Conservation (phyloP, 2,113 vertebrate genomes). For the Dipodomys spectabilis region DNA sequence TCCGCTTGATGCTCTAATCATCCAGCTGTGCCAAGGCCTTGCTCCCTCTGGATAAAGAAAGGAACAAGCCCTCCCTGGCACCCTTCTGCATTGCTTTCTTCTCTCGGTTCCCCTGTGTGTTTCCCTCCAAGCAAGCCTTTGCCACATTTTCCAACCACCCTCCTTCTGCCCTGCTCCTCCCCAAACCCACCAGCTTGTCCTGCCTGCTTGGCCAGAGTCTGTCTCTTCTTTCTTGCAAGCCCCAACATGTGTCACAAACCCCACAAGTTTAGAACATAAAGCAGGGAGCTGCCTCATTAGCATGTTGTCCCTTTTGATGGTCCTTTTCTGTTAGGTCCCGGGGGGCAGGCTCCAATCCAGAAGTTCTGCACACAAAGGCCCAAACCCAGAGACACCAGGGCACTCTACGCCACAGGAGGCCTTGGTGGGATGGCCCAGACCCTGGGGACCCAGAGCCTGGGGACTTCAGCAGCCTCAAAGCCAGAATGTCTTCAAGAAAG, state of each 20-base stretch:
- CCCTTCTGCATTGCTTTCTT: background rate
- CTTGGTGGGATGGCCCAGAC: background rate
- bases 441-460: background rate
- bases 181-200: background rate
- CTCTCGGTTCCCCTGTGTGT: background rate
- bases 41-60: background rate
- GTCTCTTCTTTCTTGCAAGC: background rate
- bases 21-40: background rate
- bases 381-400: background rate
- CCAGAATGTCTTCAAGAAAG: background rate
- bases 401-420: background rate
- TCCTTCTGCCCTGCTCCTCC: background rate
- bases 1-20: background rate
- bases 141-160: slow-evolving; percentile 39
- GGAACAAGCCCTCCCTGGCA: background rate
- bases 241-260: background rate
- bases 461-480: background rate
- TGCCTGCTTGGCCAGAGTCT: slow-evolving; percentile 18
- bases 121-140: background rate
- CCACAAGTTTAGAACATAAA: slow-evolving; percentile 57
- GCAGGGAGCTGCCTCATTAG: slow-evolving; percentile 18
- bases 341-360: background rate
- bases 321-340: slow-evolving; percentile 45
- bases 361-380: slow-evolving; percentile 37
- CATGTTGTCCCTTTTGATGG: slow-evolving; percentile 10